phyloP scores from a whole-genome alignment of 1,140 invertebrate genomes.

The Theocolax elegans region DNA sequence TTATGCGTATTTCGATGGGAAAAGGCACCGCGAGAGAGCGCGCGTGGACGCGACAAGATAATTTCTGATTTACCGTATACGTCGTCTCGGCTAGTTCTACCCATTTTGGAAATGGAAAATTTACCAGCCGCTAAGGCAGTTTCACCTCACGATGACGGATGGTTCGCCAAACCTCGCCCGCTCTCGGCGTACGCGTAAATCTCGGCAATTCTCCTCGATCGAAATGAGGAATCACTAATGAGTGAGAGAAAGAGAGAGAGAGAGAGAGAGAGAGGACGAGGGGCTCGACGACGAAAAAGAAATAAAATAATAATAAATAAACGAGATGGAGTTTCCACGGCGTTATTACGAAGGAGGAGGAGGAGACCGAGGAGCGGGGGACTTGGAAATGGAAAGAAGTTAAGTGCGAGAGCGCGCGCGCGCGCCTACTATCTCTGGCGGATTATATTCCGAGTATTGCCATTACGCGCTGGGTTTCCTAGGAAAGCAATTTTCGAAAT shows the following conservation, averaged over 20 bases:
- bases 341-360: too few species aligned
- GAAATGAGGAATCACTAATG: background rate
- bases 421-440: slow-evolving; percentile 53
- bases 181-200: too few species aligned
- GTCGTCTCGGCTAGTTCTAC: background rate
- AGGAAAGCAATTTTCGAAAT: slow-evolving; percentile 67
- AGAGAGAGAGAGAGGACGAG: too few species aligned
- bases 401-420: slow-evolving; percentile 45
- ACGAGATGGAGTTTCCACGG: too few species aligned
- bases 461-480: slow-evolving; percentile 62
- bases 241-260: background rate
- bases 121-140: slow-evolving; percentile 37
- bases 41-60: slow-evolving; percentile 62
- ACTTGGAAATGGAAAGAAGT: slow-evolving; percentile 43
- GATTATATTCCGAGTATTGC: slow-evolving; percentile 65
- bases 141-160: slow-evolving; percentile 15
- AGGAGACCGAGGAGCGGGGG: background rate
- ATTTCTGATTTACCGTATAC: slow-evolving; percentile 66
- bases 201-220: background rate
- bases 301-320: too few species aligned
- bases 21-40: slow-evolving; percentile 62
- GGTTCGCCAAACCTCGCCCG: too few species aligned
- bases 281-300: too few species aligned
- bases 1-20: slow-evolving; percentile 65
- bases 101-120: slow-evolving; percentile 65